Evolutionary conservation across 2,888 invertebrate genomes (phyloP), one percentile per base, ranked within the genome.

Genomic region (Busseola fusca): DNA sequence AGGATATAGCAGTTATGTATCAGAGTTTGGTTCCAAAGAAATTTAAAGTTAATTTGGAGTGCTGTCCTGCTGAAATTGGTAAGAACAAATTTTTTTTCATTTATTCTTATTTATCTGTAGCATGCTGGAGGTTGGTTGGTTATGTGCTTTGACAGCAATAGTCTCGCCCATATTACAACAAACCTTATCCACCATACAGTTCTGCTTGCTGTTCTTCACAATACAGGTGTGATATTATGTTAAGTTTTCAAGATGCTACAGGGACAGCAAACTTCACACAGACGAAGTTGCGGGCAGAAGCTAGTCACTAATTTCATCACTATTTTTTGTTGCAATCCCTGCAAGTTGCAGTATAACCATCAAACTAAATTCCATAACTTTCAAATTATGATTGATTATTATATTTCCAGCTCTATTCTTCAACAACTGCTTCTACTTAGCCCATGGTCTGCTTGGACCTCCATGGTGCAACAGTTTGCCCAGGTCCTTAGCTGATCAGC

Each of bases 371-470:
- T 42, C 25, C 2, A 0, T 16, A 52, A 21, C 14, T 50, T 25
- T 12, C 9, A 21, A 62, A 62, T 62, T 62, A 54, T 54, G 9
- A 2, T 14, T 2, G 52, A 27, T 40, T 3, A 64, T 40, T 40
- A 30, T 50, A 21, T 48, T 79, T 92, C 88, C 90, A 96, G 96
- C 94, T 30, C 78, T 96, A 69, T 96, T 95, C 87, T 96, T 96
- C 92, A 96, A 96, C 87, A 96, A 96, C 87, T 95, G 96, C 83
- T 95, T 93, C 88, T 96, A 95, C 86, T 81, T 96, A 57, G 93
- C 96, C 0, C 96, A 96, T 64, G 92, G 95, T 6, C 84, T 96
- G n/a, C 86, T 96, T 0, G 96, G 96, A 0, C 95, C 95, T n/a
- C 95, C 96, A 0, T 96, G 96, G 96, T 90, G 89, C 79, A 88